Base-by-base conservation (phyloP, 2,113 vertebrate species). In the Stigmatopora nigra region DNA sequence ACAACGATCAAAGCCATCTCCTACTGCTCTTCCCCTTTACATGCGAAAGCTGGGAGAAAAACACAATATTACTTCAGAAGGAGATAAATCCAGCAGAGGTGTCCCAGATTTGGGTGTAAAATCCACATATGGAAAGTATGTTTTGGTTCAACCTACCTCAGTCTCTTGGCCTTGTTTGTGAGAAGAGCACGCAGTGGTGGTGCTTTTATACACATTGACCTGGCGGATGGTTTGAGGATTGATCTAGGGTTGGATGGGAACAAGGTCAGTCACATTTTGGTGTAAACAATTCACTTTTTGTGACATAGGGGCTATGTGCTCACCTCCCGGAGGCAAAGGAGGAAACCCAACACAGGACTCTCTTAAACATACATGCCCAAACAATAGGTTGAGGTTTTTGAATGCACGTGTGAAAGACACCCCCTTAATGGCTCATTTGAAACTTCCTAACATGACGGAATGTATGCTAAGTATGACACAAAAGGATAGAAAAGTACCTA, bases 281-380 rank as follows among this genome's bases (percentile, higher is more conserved):
- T 35, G 2, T 57, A 59, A 84, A 87, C 85, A 87, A 84, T 88
- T 84, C 59, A 58, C 58, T 84, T 89, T 78, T 84, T 87, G 75
- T 83, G 71, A 65, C 51, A 46, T 46, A 65, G 64, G 74, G 72
- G 63, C 64, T 31, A 70, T 13, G 36, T 55, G 68, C 78, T 71
- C 36, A 7, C 77, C 63, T 75, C 82, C 78, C 72, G 56, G 64
- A 88, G 87, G 82, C 81, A 78, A 76, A 73, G 61, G 8, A 68
- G 83, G 84, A 87, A 90, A 88, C 66, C 71, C 70, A 70, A 83
- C 72, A 69, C 86, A 83, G 47, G 45, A 36, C 17, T 49, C 79
- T 88, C 38, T 86, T 65, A 82, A 79, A 84, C 81, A 65, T 55
- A 78, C 65, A 79, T 49, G 41, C 51, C 61, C 63, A 15, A 72